Base-by-base conservation (phyloP, 1,140 invertebrate genomes). In the Drosophila arawakana region DNA sequence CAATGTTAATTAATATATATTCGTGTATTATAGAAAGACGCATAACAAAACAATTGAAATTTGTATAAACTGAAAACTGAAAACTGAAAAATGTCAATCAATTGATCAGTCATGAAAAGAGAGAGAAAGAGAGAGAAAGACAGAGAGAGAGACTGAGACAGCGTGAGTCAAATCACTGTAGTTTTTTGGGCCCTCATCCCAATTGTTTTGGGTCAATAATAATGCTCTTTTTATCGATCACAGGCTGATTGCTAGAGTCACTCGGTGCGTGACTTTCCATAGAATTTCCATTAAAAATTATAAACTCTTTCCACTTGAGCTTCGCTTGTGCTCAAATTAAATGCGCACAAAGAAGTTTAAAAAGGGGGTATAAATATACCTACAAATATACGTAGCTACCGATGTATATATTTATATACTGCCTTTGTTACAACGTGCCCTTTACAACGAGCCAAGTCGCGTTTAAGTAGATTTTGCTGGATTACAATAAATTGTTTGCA, bases 41-140 rank as follows among this genome's bases (percentile, higher is more conserved):
- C 52, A 76, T 39, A 81, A 81, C 83, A 80, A 83, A 80, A 59
- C 83, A 86, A 88, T 86, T 86, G 58, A 88, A 62, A 61, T 68
- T 52, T 63, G 43, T 62, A 72, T 43, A 54, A 69, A 76, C 59
- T 49, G 49, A n/a, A 10, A 30, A 76, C 59, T 49, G 49, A n/a
- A 10, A 30, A 47, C 59, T 49, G 54, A n/a, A 10, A 30, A 47
- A 71, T 66, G 77, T 73, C 39, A 69, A 79, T 85, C 83, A 86
- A 86, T 86, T 88, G 82, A 75, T 58, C 59, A 50, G 49, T 37
- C 13, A 8, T 6, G 7, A 7, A 8, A 7, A 37, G n/a, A 50
- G 9, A 18, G 6, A 41, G 13, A 8, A 7, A 37, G n/a, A 50
- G 9, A 18, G 6, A 41, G 13, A 25, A 10, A 47, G n/a, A 37